Base-by-base conservation (phyloP, 35 echinoderm and acorn worm species). In the Lytechinus pictus region DNA sequence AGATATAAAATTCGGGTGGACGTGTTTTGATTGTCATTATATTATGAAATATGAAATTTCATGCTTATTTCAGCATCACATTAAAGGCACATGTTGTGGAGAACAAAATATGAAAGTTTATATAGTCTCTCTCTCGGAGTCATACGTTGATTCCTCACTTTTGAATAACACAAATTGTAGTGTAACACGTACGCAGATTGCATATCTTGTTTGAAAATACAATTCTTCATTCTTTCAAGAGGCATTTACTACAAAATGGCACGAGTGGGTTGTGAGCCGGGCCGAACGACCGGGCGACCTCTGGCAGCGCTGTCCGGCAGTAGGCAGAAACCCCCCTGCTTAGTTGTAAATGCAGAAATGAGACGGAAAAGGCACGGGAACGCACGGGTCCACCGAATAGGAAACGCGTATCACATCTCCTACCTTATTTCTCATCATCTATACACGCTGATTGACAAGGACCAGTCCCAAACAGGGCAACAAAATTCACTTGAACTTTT, bases 341-440 rank as follows among this genome's bases (percentile, higher is more conserved):
- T 24, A 16, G 54, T 33, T 53, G 92, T 93, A 57, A 54, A 57
- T 57, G 54, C 54, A 93, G 92, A 93, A 93, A 93, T 44, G 57
- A 55, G 92, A 93, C 54, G 28, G 9, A 27, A 93, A 57, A 93
- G 9, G 55, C 54, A 27, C 54, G 92, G 92, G 88, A 90, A 93
- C 92, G 92, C 92, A 93, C 92, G 53, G 92, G 53, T 57, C 54
- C 53, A 54, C 92, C 92, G 92, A 93, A 54, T 93, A 57, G 92
- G 54, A 93, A 93, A 93, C 92, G 92, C 92, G 92, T 93, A 57
- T 93, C 92, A 93, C 92, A 55, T 93, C 52, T 56, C 92, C 92
- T 57, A 93, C 52, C 53, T 93, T 93, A 24, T 93, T 93, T 93
- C 92, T 93, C 54, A 93, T 57, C 92, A 93, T 93, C 92, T 54